phyloP scores from a whole-genome alignment of 2,797 vertebrate species.

The Enteromius fasciolatus region DNA sequence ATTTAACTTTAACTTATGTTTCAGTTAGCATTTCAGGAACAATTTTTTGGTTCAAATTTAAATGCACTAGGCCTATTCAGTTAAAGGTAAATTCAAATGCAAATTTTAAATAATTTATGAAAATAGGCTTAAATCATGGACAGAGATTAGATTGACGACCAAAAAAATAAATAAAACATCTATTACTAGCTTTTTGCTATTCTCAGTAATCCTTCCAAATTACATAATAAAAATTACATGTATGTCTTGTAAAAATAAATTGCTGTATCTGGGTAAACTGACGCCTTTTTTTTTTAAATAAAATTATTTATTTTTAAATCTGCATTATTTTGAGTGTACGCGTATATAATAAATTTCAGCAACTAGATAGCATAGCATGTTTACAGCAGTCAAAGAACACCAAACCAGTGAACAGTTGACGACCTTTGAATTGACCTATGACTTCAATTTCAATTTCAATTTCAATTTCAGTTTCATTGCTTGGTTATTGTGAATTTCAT shows the following conservation, averaged over 20 bases:
- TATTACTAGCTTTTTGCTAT: not conserved
- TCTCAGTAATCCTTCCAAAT: not conserved
- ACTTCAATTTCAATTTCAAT: not conserved
- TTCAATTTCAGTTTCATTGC: not conserved
- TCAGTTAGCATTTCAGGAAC: not conserved
- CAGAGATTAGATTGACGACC: no score
- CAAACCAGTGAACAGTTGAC: not conserved
- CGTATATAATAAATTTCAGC: not conserved
- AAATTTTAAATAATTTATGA: not conserved
- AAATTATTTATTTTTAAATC: not conserved
- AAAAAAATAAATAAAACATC: not conserved
- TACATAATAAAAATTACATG: not conserved
- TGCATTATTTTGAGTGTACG: not conserved
- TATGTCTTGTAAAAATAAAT: not conserved
- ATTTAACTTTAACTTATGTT: not conserved
- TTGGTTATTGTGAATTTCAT: not conserved
- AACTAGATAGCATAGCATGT: constrained; percentile 14
- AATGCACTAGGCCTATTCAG: not conserved
- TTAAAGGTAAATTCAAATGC: not conserved
- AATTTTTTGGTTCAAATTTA: not conserved
- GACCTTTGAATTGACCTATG: not conserved
- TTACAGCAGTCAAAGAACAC: not conserved
- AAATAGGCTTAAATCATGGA: not conserved
- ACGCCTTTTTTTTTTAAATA: no score
- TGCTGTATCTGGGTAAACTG: not conserved